phyloP scores from a whole-genome alignment of 2,888 invertebrate genomes.

The Hecatera dysodea region DNA sequence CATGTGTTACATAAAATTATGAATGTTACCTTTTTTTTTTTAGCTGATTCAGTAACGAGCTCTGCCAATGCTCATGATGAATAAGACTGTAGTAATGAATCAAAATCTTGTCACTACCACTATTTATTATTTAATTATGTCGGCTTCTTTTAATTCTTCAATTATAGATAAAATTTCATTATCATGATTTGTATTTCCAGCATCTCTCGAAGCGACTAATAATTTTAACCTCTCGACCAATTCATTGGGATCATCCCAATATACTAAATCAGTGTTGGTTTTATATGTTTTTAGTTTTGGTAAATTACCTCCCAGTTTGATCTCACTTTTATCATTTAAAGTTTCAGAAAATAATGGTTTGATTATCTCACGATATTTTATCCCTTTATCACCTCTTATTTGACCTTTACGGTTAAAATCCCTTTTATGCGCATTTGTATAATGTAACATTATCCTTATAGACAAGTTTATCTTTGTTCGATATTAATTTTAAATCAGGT shows the following conservation, averaged over 20 bases:
- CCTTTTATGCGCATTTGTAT: neutral
- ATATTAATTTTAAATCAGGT: too few species aligned
- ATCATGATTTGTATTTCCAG: too few species aligned
- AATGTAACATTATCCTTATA: neutral
- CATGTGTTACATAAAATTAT: too few species aligned
- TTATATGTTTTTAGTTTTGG: neutral
- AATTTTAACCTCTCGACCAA: neutral
- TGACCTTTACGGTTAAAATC: neutral
- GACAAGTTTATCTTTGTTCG: neutral
- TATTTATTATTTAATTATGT: neutral
- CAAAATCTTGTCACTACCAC: too few species aligned
- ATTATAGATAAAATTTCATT: neutral
- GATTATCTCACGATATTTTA: neutral
- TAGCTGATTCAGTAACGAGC: too few species aligned
- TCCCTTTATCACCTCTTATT: conserved; percentile 2
- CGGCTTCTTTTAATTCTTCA: neutral
- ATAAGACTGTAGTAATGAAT: too few species aligned
- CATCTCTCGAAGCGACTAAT: too few species aligned
- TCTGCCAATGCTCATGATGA: too few species aligned
- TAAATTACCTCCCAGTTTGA: neutral
- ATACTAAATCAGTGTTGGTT: neutral
- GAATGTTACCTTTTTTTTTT: too few species aligned
- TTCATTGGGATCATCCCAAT: conserved; percentile 9
- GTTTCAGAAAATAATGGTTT: neutral
- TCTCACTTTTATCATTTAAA: neutral